Evolutionary conservation across 2,888 invertebrate genomes (phyloP), one percentile per base, ranked within the genome.

Genomic region (Campoletis raptor): DNA sequence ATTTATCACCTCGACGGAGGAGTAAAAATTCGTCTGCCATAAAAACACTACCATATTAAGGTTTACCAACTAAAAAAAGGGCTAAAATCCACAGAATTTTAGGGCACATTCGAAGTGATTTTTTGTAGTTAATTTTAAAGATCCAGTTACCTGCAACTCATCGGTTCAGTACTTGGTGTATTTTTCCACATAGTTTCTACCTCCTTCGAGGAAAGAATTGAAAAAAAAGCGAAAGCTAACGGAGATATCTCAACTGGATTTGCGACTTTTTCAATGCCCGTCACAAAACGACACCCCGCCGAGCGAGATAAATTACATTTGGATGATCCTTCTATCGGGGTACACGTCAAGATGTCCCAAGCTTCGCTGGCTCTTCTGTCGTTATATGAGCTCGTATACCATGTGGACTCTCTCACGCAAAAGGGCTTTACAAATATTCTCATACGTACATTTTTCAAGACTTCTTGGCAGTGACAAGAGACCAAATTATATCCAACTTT

Each of bases 221-320:
- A 8, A 69, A 72, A 45, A 85, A 70, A 57, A 40, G 21, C 24
- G 42, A 9, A 52, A 54, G 77, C 37, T 42, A 45, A 61, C 37
- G 45, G 64, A 64, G 18, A 48, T 81, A 67, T 72, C 61, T 80
- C 40, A 48, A 70, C 73, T 67, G 64, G 37, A 45, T 83, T 67
- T 40, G 45, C 37, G 61, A 36, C 81, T 86, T 84, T 81, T 86
- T 81, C 81, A 69, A 81, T 74, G 73, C 64, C 54, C 81, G 69
- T 78, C 74, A 54, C 73, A 37, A 36, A 52, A 70, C 48, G 78
- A 79, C 64, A 81, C 42, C 61, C 61, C 77, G 48, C 37, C 61
- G 80, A 83, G 67, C 73, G 86, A 86, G 86, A 86, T 84, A 81
- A 86, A 86, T 86, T 84, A 69, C 86, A 84, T 86, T 86, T 54